A percentile compares a stretch with the other conserved stretches of the same genome.
Conservation (phyloP, 2,113 vertebrate species). For the Myiagra hebetior region DNA sequence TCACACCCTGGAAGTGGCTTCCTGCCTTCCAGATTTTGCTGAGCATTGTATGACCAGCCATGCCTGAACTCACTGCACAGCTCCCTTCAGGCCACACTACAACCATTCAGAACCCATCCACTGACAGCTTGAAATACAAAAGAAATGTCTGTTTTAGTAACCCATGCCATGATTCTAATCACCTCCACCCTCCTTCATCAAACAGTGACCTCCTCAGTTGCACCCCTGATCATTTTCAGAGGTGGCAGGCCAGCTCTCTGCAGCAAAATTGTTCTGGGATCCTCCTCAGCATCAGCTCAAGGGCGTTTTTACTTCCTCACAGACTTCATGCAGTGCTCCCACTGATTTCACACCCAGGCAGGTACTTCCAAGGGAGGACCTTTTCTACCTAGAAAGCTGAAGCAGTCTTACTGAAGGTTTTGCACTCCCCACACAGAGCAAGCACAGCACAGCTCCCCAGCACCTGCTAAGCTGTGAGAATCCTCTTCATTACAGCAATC, state of each 20-base stretch:
- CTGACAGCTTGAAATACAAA: background rate
- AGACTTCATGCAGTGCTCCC: background rate
- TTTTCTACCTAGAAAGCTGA: background rate
- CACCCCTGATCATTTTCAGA: background rate
- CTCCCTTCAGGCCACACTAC: background rate
- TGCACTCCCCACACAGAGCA: background rate
- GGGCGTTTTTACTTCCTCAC: background rate
- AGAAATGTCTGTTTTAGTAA: background rate
- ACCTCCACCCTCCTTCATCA: background rate
- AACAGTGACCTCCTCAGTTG: accelerated
- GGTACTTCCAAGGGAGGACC: background rate
- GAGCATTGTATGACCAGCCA: background rate
- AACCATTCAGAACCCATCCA: background rate
- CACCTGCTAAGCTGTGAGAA: background rate
- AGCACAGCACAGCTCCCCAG: background rate
- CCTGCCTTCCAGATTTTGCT: conserved; percentile 17
- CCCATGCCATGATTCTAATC: background rate
- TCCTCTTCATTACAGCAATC: background rate
- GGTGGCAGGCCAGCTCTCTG: background rate
- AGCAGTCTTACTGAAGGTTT: background rate
- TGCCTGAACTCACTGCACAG: background rate
- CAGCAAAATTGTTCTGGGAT: background rate
- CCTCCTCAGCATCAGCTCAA: background rate
- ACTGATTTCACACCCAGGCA: background rate
- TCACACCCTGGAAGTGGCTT: conserved; percentile 27